Base-by-base conservation (phyloP, 2,888 invertebrate species). In the Eristalis pertinax region DNA sequence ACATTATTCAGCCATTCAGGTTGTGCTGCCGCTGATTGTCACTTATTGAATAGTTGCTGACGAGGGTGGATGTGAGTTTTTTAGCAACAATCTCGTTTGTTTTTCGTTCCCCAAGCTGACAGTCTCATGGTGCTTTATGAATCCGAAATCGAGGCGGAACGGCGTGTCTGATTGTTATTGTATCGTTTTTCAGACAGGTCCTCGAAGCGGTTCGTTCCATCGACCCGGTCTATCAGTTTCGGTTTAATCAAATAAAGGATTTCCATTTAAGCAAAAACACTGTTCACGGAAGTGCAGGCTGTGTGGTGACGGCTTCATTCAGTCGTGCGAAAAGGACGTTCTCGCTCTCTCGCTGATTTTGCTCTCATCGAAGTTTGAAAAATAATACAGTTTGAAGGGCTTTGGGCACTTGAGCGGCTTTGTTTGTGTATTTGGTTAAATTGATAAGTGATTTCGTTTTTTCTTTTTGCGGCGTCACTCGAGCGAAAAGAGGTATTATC, bases 1-100 rank as follows among this genome's bases (percentile, higher is more conserved):
- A 73, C 79, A 87, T 83, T 87, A 87, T 87, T 79, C 87, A 87
- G 72, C 68, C 79, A 83, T 79, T 87, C 87, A 87, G 74, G 78
- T 83, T 75, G 79, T 79, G 79, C 72, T 87, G 75, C 43, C 76
- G 79, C 83, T 83, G 83, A 87, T 87, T 87, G 87, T 87, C 83
- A 86, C 87, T 87, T 87, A 87, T 87, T 87, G 87, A 87, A 87
- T 87, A 87, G 83, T 83, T 83, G 83, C 87, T 87, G 87, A 87
- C 87, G 76, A 76, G 79, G 79, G 79, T 73, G 65, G 75, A 76
- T 73, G 70, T 67, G 38, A 64, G 73, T 56, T 41, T 56, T 29
- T 80, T 74, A 50, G 50, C 4, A 8, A 41, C 13, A 11, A 1
- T 56, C 67, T 69, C 19, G 62, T 41, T 26, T 70, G 8, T 64